Evolutionary conservation across 2,113 vertebrate species (phyloP), one percentile per base, ranked within the genome.

Genomic region (Porphyrio hochstetteri): DNA sequence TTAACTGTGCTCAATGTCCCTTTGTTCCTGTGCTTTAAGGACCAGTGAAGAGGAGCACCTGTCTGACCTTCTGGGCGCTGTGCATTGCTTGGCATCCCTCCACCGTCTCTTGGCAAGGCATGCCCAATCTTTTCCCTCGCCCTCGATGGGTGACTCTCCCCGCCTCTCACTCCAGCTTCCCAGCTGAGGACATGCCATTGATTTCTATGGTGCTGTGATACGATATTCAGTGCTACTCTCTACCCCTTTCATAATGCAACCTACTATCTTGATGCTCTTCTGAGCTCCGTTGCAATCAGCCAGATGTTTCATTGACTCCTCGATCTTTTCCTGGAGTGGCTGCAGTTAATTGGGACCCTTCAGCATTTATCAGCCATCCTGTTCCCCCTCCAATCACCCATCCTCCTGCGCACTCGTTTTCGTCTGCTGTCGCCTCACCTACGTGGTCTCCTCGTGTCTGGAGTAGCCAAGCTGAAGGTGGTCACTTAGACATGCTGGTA

Each of bases 281-380:
- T 31, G 72, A 86, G 93, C 92, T 84, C 38, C 2, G 5, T 24
- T 76, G 91, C 96, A 95, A 97, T 97, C 95, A 96, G 92, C 96
- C 96, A 97, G 96, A 96, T 96, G 95, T 96, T 96, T 96, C 95
- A 96, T 95, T 95, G 95, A 96, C 70, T 95, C 84, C 78, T 35
- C 52, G 53, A 89, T 87, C 95, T 97, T 90, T 76, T 82, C 67
- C 88, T 95, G 88, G 90, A 96, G 95, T 94, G 96, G 65, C 1
- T 96, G 86, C 46, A 4, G 74, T 79, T 96, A 94, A 96, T 86
- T 86, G 83, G 65, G 92, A 94, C 88, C 91, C 86, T 96, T 94
- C 92, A 96, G 70, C 0, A 0, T 25, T 72, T 67, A 91, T 78
- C 74, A 93, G 69, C 91, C 91, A 88, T 78, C 87, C 93, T 95